Base-by-base conservation (phyloP, 2,888 invertebrate species). In the Pachycephus smyrnensis region DNA sequence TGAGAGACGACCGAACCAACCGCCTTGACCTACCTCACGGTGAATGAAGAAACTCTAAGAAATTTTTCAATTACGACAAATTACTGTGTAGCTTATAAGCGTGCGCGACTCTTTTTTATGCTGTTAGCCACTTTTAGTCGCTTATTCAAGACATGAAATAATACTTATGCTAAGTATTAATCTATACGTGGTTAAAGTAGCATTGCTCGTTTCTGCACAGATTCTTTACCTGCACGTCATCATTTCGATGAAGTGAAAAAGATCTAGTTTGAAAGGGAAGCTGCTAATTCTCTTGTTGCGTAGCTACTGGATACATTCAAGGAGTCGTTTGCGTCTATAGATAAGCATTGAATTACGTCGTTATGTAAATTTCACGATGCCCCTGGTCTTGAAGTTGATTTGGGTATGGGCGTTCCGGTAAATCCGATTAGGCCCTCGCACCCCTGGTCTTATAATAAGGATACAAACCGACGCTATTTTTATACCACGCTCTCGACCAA, bases 301-400 rank as follows among this genome's bases (percentile, higher is more conserved):
- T 15, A 73, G 33, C 40, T 68, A 1, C 55, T 55, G 0, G 0
- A n/a, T 31, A 12, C 76, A 9, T 73, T 76, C 73, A 40, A 15
- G 36, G 30, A 33, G 35, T 55, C 79, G 74, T 79, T 75, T 69
- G 75, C 30, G 68, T 76, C 73, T 23, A 75, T 40, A 77, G 80
- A 82, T 83, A 83, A 74, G 77, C 83, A 80, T 75, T 77, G 78
- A 81, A 79, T 82, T 76, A 81, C 79, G 78, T 77, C 69, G 79
- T 81, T 80, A 84, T 83, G 83, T 77, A 82, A 84, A 84, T 83
- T 79, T 80, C 82, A 82, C 78, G 80, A 80, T 81, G 79, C 79
- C 79, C 79, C 78, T 69, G 78, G 78, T 80, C 80, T 81, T 81
- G 80, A 77, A 80, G 81, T 71, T 75, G 33, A 37, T 30, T 73